Conservation (phyloP, 92 coral and sea anemone species). For the Isaurus tuberculatus region DNA sequence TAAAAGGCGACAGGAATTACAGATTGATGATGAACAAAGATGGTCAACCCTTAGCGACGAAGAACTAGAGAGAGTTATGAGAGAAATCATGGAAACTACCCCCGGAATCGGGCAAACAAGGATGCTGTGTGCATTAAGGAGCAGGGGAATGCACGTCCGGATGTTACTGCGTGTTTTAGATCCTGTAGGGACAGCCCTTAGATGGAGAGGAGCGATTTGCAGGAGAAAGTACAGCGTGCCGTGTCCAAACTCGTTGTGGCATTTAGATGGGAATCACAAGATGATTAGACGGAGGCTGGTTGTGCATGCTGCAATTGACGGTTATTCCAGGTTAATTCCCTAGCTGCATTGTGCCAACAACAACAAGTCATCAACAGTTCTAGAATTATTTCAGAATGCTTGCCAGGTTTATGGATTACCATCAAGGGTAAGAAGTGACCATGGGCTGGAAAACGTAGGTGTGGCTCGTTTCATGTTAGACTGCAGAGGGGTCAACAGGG, state of each 20-base stretch:
- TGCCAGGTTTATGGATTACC: too few species aligned
- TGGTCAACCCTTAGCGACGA: conserved; percentile 35
- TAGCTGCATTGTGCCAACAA: conserved; percentile 6
- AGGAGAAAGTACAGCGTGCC: conserved; percentile 46
- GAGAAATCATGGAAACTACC: conserved; percentile 41
- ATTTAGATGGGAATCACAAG: conserved; percentile 43
- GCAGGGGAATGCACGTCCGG: too few species aligned
- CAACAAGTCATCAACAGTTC: too few species aligned
- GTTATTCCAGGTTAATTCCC: conserved; percentile 40
- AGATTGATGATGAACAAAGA: not conserved
- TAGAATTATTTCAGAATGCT: too few species aligned
- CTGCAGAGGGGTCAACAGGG: too few species aligned
- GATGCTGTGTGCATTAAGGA: not conserved
- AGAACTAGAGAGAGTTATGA: conserved; percentile 32
- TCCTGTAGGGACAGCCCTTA: conserved; percentile 50
- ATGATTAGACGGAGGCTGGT: conserved; percentile 44
- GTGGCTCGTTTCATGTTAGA: too few species aligned
- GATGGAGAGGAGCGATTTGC: conserved; percentile 51
- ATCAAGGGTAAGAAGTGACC: too few species aligned
- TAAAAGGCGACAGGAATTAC: too few species aligned
- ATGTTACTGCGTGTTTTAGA: conserved; percentile 21
- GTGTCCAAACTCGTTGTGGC: conserved; percentile 48
- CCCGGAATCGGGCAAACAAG: conserved; percentile 43
- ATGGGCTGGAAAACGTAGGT: too few species aligned
- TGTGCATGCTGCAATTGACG: conserved; percentile 46